phyloP scores from a whole-genome alignment of 2,888 invertebrate species.

The Mystacides longicornis region DNA sequence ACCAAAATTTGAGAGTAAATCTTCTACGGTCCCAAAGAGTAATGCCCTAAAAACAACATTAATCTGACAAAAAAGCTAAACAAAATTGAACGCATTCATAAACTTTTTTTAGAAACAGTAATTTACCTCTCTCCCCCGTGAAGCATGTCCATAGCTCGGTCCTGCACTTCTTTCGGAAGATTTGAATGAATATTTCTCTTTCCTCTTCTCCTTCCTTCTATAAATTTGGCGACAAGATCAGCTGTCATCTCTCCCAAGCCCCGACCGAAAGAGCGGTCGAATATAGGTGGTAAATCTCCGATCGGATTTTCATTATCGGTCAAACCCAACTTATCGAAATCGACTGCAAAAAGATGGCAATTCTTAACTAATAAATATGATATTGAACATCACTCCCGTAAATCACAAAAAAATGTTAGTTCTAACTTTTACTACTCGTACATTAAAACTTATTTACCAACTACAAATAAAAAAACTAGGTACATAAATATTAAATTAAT shows the following conservation, averaged over 20 bases:
- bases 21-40: constrained; percentile 70
- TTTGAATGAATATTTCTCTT: constrained; percentile 35
- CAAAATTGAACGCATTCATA: neutral
- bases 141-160: constrained; percentile 42
- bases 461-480: too few species aligned
- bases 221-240: constrained; percentile 64
- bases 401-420: too few species aligned
- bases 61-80: neutral
- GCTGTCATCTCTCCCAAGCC: constrained; percentile 63
- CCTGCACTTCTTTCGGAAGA: constrained; percentile 36
- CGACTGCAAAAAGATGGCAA: constrained; percentile 56
- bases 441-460: too few species aligned
- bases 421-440: too few species aligned
- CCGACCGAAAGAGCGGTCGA: constrained; percentile 69
- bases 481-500: too few species aligned
- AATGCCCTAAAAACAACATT: constrained; percentile 49
- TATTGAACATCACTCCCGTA: too few species aligned
- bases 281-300: constrained; percentile 68
- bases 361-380: too few species aligned
- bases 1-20: constrained; percentile 72
- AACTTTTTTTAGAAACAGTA: neutral
- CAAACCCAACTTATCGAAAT: constrained; percentile 75
- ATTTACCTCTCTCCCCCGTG: constrained; percentile 69
- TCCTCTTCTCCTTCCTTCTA: constrained; percentile 56
- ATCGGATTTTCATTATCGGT: constrained; percentile 87